Evolutionary conservation across 35 echinoderm and acorn worm genomes (phyloP).

Genomic region (Apostichopus japonicus): DNA sequence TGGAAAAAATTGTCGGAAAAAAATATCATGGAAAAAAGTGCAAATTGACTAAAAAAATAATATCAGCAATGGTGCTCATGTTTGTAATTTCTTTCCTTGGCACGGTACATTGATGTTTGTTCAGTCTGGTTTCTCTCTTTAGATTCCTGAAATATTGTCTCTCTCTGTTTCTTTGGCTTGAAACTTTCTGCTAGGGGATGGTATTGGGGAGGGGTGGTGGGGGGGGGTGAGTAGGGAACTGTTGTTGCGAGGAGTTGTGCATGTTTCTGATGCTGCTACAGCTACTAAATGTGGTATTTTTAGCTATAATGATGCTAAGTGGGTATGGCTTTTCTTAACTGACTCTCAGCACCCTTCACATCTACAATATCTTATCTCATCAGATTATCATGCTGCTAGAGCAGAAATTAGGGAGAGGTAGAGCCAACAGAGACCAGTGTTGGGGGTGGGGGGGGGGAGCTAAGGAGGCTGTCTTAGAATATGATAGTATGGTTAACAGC

Average conservation of each 20-base stretch:
- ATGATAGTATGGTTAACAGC: too few species aligned
- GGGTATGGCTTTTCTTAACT: background rate
- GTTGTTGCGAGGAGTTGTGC: background rate
- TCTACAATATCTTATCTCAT: background rate
- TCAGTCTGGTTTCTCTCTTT: conserved; percentile 27
- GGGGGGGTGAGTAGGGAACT: background rate
- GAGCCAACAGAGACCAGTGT: background rate
- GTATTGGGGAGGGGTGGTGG: background rate
- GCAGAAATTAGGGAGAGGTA: background rate
- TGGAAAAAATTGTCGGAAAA: background rate
- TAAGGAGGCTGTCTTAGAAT: too few species aligned
- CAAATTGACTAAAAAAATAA: conserved; percentile 12
- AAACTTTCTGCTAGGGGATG: background rate
- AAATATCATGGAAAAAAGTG: background rate
- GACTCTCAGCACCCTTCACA: background rate
- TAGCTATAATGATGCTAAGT: background rate
- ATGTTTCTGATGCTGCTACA: background rate
- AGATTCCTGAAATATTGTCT: conserved; percentile 44
- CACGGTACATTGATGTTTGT: conserved; percentile 39
- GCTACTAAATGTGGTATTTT: background rate
- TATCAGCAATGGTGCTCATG: conserved; percentile 56
- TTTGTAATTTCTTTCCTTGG: conserved; percentile 51
- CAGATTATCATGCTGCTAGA: background rate
- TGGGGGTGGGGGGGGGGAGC: too few species aligned
- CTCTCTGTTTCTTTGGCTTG: background rate